Base-by-base conservation (phyloP, 2,888 invertebrate genomes). In the Drosophila greeni region DNA sequence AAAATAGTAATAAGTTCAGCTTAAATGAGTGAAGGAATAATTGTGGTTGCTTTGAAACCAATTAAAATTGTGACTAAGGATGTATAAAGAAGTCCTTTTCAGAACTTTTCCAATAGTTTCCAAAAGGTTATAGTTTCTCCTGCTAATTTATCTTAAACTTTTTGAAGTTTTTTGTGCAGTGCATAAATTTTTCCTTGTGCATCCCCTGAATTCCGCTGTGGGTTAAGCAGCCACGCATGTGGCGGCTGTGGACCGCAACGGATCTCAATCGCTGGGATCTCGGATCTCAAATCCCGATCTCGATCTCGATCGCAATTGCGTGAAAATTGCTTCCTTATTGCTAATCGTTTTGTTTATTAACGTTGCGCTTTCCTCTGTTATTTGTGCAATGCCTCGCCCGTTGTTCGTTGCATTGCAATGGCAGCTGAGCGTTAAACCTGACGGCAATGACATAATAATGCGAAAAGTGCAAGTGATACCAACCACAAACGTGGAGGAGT, bases 271-370 rank as follows among this genome's bases (percentile, higher is more conserved):
- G 29, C 45, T 18, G 29, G 45, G 45, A 45, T 51, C 57, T 37
- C 39, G 52, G 11, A 56, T 36, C 48, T 29, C 61, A n/a, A 53
- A 66, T 60, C 66, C 45, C 59, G 31, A 70, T 49, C 66, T 16
- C 64, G 34, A 54, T 36, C 59, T 47, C 55, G 18, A 72, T 67
- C 51, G 52, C 51, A 70, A 68, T 75, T 69, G 78, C 75, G 72
- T 81, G 69, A 65, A 83, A 81, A 74, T 49, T 47, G 66, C 73
- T 79, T 79, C 83, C 79, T 83, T 73, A 77, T 83, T 80, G 78
- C 62, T 69, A 62, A 68, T 70, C 68, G 70, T 69, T 68, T 61
- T 66, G 76, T 68, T 72, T 69, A 43, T 51, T 62, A 70, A 48
- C 43, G 47, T 36, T 36, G 45, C 62, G 55, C 56, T 52, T 52